Evolutionary conservation across 2,113 vertebrate species (phyloP).

Genomic region (Scalopus aquaticus): DNA sequence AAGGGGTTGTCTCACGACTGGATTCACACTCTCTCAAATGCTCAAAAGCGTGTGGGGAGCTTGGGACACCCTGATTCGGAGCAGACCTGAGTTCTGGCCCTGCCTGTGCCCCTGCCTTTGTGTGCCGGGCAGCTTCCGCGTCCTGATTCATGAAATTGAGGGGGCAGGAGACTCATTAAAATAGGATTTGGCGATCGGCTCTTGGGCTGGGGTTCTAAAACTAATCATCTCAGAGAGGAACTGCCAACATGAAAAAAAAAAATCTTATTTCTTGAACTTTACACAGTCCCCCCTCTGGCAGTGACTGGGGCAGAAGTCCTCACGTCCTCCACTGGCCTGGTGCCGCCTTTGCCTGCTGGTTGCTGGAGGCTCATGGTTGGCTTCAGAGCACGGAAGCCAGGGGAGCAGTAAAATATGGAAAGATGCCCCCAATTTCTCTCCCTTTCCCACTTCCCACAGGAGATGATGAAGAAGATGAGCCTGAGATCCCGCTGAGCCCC

Average conservation of each 20-base stretch:
- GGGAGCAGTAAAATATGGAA: neutral
- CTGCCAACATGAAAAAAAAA: neutral
- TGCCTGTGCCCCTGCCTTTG: neutral
- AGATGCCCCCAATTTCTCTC: neutral
- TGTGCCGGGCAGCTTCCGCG: neutral
- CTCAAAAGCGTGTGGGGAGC: neutral
- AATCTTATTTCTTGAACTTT: neutral
- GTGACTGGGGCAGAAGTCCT: too few relatives aligned
- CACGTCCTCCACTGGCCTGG: fast-evolving
- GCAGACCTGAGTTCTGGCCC: neutral
- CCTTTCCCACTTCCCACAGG: slow-evolving; percentile 77
- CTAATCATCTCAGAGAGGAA: neutral
- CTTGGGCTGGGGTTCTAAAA: neutral
- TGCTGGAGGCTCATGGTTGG: too few relatives aligned
- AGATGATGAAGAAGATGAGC: slow-evolving; percentile 97
- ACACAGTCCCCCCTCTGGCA: neutral
- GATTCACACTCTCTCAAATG: neutral
- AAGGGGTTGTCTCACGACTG: neutral
- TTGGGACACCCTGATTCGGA: too few relatives aligned
- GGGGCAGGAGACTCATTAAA: neutral
- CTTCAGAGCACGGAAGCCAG: neutral
- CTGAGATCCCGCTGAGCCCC: slow-evolving; percentile 95
- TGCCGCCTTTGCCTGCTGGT: neutral
- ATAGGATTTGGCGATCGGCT: neutral
- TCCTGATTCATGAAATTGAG: neutral